Evolutionary conservation across 2,888 invertebrate genomes (phyloP), one percentile per base, ranked within the genome.

Genomic region (Cyrtodaria siliqua): DNA sequence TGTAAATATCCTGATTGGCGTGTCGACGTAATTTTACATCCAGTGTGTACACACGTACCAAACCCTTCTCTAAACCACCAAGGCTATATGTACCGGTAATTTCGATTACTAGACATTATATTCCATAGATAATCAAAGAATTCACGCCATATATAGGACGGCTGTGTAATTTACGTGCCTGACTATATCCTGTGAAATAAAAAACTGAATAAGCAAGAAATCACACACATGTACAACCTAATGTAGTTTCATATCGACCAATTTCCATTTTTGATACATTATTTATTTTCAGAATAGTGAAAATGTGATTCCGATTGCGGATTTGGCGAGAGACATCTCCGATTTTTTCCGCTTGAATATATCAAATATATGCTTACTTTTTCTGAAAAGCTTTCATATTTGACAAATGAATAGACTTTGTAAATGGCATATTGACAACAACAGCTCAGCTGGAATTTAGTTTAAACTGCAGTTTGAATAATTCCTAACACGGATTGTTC

Each of bases 381-480:
- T 12, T 8, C 29, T 42, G 18, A 60, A 53, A 53, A 33, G 53
- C 16, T 47, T 33, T 38, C 12, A 53, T 42, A 33, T 60, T 60
- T 60, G 60, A 68, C 60, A 60, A 60, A 60, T 68, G 57, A 68
- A 68, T 68, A 27, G 68, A 23, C 29, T 29, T 60, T 50, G 26
- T 59, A 50, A 59, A 49, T 67, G 67, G 33, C 67, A 67, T 49
- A 33, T 67, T 47, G 18, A 29, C 57, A 67, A 67, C 57, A 20
- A 57, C 14, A 16, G 49, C 42, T 24, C 33, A 27, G 50, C 38
- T 23, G 52, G 67, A 49, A 23, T n/a, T 23, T 24, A 38, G 57
- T 57, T 67, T 59, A 49, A 59, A 67, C 57, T 67, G 59, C 67
- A 67, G 53, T 67, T 44, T 47, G 50, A 59, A 67, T 59, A 40